phyloP scores from a whole-genome alignment of 2,888 invertebrate genomes.

The Alloscopus bannaensis region DNA sequence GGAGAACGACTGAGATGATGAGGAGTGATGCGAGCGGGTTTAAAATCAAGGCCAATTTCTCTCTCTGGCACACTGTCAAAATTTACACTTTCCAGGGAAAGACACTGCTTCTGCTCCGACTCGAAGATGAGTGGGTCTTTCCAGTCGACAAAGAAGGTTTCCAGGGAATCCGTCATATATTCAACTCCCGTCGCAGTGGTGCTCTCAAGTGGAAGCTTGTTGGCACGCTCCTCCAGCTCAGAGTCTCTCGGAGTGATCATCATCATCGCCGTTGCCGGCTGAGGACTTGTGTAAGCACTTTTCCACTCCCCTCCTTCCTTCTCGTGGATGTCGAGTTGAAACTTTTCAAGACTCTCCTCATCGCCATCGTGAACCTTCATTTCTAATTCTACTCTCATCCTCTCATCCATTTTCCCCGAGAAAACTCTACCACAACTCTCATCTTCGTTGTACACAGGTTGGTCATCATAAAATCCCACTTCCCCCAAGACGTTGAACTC shows the following conservation, averaged over 20 bases:
- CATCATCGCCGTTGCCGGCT: not conserved
- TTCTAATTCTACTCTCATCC: slow-evolving; percentile 44
- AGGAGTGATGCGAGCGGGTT: not conserved
- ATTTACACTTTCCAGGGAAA: not conserved
- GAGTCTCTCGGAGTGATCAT: not conserved
- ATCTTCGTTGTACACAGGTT: too few relatives aligned
- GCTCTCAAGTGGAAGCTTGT: not conserved
- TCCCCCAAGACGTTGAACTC: too few relatives aligned
- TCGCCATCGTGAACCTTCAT: slow-evolving; percentile 28
- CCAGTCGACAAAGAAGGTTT: slow-evolving; percentile 19
- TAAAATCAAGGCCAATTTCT: slow-evolving; percentile 20
- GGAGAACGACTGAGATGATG: not conserved
- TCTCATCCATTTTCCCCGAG: not conserved
- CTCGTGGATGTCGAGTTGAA: not conserved
- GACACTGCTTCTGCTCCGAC: not conserved
- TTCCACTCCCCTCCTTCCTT: not conserved
- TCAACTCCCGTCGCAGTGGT: slow-evolving; percentile 20
- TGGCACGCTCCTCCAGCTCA: not conserved
- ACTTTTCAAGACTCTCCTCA: slow-evolving; percentile 14
- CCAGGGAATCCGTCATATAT: slow-evolving; percentile 36
- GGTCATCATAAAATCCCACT: too few relatives aligned
- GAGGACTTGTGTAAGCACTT: slow-evolving; percentile 10
- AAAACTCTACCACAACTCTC: too few relatives aligned
- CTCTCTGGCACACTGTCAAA: slow-evolving; percentile 31
- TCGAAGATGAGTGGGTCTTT: not conserved